phyloP scores from a whole-genome alignment of 2,888 invertebrate genomes.

The Leptopilina syphax region DNA sequence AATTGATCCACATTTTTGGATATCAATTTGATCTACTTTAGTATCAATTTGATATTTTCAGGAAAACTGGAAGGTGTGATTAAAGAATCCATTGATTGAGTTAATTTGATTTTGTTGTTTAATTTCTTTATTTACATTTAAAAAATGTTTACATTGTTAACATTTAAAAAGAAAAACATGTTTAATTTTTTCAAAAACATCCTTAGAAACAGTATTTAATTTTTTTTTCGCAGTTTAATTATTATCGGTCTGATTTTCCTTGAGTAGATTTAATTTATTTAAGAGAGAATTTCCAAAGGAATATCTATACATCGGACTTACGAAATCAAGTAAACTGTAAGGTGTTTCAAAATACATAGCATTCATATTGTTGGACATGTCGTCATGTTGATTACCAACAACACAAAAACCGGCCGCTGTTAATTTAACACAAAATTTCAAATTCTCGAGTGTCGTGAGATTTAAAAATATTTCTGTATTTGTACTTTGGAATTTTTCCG shows the following conservation, averaged over 20 bases:
- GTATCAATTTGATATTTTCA: too few species aligned
- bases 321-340: constrained; percentile 85
- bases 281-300: constrained; percentile 86
- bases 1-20: too few species aligned
- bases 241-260: background rate
- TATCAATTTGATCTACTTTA: too few species aligned
- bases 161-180: too few species aligned
- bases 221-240: too few species aligned
- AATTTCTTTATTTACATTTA: too few species aligned
- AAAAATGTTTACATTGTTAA: too few species aligned
- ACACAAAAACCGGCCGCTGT: constrained; percentile 86
- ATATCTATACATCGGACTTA: constrained; percentile 85
- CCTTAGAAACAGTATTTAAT: too few species aligned
- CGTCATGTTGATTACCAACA: constrained; percentile 82
- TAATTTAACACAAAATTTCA: constrained; percentile 85
- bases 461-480: constrained; percentile 85
- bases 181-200: too few species aligned
- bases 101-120: too few species aligned
- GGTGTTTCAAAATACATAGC: constrained; percentile 86
- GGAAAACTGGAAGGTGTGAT: too few species aligned
- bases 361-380: constrained; percentile 66
- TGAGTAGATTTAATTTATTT: constrained; percentile 77
- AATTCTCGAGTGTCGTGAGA: constrained; percentile 86
- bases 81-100: too few species aligned
- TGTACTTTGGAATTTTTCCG: constrained; percentile 79